Evolutionary conservation across 2,113 vertebrate genomes (phyloP), one percentile per base, ranked within the genome.

Genomic region (Datnioides undecimradiatus): DNA sequence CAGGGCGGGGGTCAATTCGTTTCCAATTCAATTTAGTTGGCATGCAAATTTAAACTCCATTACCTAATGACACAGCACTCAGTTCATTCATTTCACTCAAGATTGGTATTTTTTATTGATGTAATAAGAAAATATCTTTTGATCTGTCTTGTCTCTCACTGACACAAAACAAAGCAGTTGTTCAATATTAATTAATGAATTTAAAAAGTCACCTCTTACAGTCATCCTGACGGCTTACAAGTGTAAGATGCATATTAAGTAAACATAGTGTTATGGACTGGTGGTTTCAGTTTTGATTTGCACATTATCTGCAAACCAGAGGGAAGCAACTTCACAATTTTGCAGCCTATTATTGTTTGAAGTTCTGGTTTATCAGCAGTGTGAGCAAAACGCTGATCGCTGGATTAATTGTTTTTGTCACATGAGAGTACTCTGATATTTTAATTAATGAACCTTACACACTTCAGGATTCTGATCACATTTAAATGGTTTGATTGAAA

Each of bases 11-110:
- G 73, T 87, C 76, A 90, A 83, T 72, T 86, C 17, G 3, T 21
- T 68, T 79, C 78, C 36, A 82, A 51, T 76, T 77, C 27, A 73
- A 72, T 85, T 83, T 79, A 75, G 69, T 75, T 34, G 41, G 70
- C 70, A 69, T 76, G 70, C 55, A 79, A 78, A 80, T 85, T 76
- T 75, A 66, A 75, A 76, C 57, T 68, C 73, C 40, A 87, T 81
- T 76, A 88, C 69, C 59, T 76, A 63, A 73, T 83, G 51, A 76
- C 38, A 46, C 51, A 75, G 54, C 46, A 69, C 85, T 59, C 34
- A 27, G 19, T 58, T 79, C 60, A 78, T 75, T 79, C 52, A 58
- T 70, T 84, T 81, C 33, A 77, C 64, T 55, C 31, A 59, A 79
- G 54, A 68, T 41, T 69, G 63, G 19, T 57, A 49, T 70, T 73